Evolutionary conservation across 2,113 vertebrate genomes (phyloP), one percentile per base, ranked within the genome.

Genomic region (Anhinga rufa): DNA sequence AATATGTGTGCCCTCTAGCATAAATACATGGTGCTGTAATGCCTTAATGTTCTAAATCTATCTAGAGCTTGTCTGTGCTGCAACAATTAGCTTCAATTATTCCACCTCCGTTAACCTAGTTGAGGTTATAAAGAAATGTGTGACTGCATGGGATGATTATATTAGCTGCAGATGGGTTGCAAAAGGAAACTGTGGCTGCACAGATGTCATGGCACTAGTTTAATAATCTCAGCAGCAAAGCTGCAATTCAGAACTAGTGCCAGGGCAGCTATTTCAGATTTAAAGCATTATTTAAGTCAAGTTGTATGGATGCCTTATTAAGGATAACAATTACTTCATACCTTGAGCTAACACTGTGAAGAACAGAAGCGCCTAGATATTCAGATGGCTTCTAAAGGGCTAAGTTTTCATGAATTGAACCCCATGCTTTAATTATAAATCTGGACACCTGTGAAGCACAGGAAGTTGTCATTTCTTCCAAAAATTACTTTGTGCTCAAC

Each of bases 1-100:
- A 91, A 78, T 92, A 65, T 83, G 78, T 79, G 88, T 95, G 70
- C 92, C 92, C 82, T 95, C 93, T 92, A 95, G 92, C 77, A 85
- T 74, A 71, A 92, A 75, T 69, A 57, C 52, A 44, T 44, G 85
- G 83, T 91, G 94, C 93, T 95, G 75, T 88, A 94, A 64, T 57
- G 42, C 48, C 72, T 78, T 79, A 42, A 31, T 66, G 34, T 66
- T 85, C 25, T 82, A 82, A 84, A 80, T 68, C 71, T 90, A 55
- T 21, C 54, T 21, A 72, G 36, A 62, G 32, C 54, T 91, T 85
- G 84, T 51, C 54, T 77, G 32, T 74, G 58, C 40, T 90, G 34
- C 72, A 89, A 72, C 51, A 97, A 89, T 84, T 91, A 87, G 7
- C 58, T 92, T 28, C 74, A 79, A 70, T 85, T 90, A 88, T 92